These are phyloP conservation scores for Taphrorychus bicolor DNA, from an alignment of 2,888 invertebrate species.

Conservation along the genomic window DNA sequence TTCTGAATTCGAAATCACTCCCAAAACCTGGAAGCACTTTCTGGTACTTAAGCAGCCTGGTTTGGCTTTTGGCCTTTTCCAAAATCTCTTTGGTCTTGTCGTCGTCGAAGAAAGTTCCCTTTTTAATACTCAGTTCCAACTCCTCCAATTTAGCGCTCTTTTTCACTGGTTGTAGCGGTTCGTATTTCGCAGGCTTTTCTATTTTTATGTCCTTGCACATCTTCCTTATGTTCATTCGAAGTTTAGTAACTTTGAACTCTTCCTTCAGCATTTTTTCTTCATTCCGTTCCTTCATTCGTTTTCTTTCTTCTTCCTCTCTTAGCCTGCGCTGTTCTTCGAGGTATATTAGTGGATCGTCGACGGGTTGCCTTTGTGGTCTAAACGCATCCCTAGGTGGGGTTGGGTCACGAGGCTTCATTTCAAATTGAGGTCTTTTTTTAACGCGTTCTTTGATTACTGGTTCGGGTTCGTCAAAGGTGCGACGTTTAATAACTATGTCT, in stretches of 20 bases:
- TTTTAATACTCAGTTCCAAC: slow-evolving; percentile 54
- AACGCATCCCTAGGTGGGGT: slow-evolving; percentile 48
- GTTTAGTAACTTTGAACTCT: slow-evolving; percentile 53
- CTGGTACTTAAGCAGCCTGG: slow-evolving; percentile 53
- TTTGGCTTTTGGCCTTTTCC: slow-evolving; percentile 54
- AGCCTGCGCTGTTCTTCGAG: slow-evolving; percentile 50
- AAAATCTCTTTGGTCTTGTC: slow-evolving; percentile 56
- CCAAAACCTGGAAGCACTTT: slow-evolving; percentile 48
- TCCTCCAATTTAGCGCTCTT: slow-evolving; percentile 57
- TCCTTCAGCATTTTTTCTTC: slow-evolving; percentile 54
- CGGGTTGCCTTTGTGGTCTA: slow-evolving; percentile 47
- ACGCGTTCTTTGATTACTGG: slow-evolving; percentile 52
- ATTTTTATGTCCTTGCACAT: slow-evolving; percentile 55
- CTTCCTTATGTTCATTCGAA: slow-evolving; percentile 54
- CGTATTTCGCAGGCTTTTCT: slow-evolving; percentile 53
- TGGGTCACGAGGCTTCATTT: slow-evolving; percentile 42
- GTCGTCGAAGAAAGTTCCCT: slow-evolving; percentile 58
- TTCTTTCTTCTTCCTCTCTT: slow-evolving; percentile 56
- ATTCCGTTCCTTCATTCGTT: slow-evolving; percentile 53
- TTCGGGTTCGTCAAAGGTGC: slow-evolving; percentile 52
- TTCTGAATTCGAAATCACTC: slow-evolving; percentile 51
- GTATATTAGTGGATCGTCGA: slow-evolving; percentile 53
- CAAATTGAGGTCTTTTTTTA: slow-evolving; percentile 48
- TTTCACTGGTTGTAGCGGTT: slow-evolving; percentile 55
- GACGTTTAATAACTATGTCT: slow-evolving; percentile 54